Percentiles rank a stretch among this genome's conserved stretches.
Conservation (phyloP, 2,888 invertebrate genomes). For the Drosophila paramelanica region DNA sequence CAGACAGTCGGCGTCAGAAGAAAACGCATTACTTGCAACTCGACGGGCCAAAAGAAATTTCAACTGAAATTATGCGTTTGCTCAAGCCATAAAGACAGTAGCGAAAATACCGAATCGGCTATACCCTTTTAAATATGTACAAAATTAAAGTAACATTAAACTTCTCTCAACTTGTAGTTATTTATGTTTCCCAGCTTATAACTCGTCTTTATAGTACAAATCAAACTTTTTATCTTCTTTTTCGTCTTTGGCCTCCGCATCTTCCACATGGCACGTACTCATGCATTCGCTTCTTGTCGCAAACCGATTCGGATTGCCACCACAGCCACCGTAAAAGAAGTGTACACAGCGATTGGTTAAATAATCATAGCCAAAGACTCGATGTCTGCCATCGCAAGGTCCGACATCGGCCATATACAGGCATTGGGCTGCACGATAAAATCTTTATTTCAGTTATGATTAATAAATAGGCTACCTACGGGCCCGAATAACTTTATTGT, state of each 20-base stretch:
- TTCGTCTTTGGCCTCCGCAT: slow-evolving; percentile 21
- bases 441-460: background rate
- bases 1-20: slow-evolving; percentile 50
- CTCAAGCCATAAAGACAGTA: slow-evolving; percentile 33
- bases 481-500: slow-evolving; percentile 28
- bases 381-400: slow-evolving; percentile 35
- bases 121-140: slow-evolving; percentile 5
- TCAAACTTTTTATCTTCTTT: slow-evolving; percentile 17
- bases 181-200: background rate
- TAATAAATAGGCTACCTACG: slow-evolving; percentile 20
- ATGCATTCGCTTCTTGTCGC: slow-evolving; percentile 52
- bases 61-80: slow-evolving; percentile 66
- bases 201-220: slow-evolving; percentile 7
- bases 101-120: background rate
- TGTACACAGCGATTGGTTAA: slow-evolving; percentile 56
- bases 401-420: slow-evolving; percentile 55
- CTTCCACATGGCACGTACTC: slow-evolving; percentile 36
- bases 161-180: background rate
- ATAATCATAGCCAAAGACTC: slow-evolving; percentile 65
- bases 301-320: slow-evolving; percentile 66
- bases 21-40: slow-evolving; percentile 66
- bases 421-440: slow-evolving; percentile 39
- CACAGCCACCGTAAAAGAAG: slow-evolving; percentile 61
- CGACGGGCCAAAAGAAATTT: slow-evolving; percentile 45
- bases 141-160: background rate